Evolutionary conservation across 2,888 invertebrate genomes (phyloP).

Genomic region (Ferdinandea cuprea): DNA sequence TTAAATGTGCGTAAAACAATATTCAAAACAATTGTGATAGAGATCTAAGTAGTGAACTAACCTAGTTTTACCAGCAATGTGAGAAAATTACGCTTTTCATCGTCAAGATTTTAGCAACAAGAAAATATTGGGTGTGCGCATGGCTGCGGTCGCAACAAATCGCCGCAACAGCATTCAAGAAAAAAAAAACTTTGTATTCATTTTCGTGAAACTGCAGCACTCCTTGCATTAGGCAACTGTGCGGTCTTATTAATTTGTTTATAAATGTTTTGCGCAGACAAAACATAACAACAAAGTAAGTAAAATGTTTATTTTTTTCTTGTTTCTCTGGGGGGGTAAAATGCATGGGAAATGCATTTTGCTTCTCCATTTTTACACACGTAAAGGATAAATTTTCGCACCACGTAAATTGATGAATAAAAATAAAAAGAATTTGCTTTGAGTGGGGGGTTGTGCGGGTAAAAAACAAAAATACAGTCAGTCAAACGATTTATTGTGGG

Average conservation of each 20-base stretch:
- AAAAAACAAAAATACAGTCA: slow-evolving; percentile 19
- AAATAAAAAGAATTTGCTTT: neutral
- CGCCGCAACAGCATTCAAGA: slow-evolving; percentile 66
- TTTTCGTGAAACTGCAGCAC: slow-evolving; percentile 24
- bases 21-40: neutral
- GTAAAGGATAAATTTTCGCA: slow-evolving; percentile 21
- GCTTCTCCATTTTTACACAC: neutral
- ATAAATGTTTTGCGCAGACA: neutral
- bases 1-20: neutral
- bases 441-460: neutral
- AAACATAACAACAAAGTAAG: slow-evolving; percentile 3
- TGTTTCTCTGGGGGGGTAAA: neutral
- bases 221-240: slow-evolving; percentile 24
- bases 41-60: neutral
- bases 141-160: slow-evolving; percentile 71
- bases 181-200: slow-evolving; percentile 43
- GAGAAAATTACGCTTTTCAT: neutral
- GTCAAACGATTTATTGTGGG: slow-evolving; percentile 9
- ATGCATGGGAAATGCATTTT: neutral
- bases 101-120: neutral
- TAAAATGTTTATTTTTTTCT: neutral
- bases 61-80: neutral
- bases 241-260: neutral
- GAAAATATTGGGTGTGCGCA: slow-evolving; percentile 55
- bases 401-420: slow-evolving; percentile 16